Percentiles rank a stretch among this genome's conserved stretches.
Evolutionary conservation across 2,888 invertebrate species (phyloP).

Genomic region (Dryomyza anilis): DNA sequence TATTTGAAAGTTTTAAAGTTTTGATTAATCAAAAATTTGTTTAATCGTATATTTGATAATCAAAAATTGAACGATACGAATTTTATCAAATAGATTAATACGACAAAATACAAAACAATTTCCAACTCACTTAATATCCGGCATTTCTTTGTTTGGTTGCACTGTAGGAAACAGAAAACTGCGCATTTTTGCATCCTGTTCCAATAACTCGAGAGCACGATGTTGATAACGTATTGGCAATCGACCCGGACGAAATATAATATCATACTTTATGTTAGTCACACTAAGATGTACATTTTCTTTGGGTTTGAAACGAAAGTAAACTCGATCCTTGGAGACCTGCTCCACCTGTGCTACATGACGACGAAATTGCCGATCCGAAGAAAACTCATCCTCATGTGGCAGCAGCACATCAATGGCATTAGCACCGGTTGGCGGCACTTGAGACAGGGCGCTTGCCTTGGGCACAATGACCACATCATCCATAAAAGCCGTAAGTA

Average conservation of each 20-base stretch:
- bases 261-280: conserved; percentile 30
- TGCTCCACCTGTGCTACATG: conserved; percentile 36
- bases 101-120: not conserved
- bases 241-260: conserved; percentile 46
- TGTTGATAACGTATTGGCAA: conserved; percentile 44
- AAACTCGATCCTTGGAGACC: conserved; percentile 37
- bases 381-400: conserved; percentile 32
- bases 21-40: too few species aligned
- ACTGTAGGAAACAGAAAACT: conserved; percentile 45
- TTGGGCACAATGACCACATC: conserved; percentile 45
- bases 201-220: conserved; percentile 46
- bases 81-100: not conserved
- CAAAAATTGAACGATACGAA: too few species aligned
- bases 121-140: not conserved
- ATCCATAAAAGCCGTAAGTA: conserved; percentile 40
- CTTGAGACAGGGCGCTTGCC: conserved; percentile 29
- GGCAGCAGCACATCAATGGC: conserved; percentile 35
- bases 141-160: conserved; percentile 19
- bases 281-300: not conserved
- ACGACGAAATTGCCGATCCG: conserved; percentile 27
- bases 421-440: conserved; percentile 27
- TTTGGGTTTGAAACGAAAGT: conserved; percentile 32
- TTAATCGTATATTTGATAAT: too few species aligned
- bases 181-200: conserved; percentile 30
- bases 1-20: too few species aligned